Base-by-base conservation (phyloP, 2,113 vertebrate species). In the Ochotona curzoniae region DNA sequence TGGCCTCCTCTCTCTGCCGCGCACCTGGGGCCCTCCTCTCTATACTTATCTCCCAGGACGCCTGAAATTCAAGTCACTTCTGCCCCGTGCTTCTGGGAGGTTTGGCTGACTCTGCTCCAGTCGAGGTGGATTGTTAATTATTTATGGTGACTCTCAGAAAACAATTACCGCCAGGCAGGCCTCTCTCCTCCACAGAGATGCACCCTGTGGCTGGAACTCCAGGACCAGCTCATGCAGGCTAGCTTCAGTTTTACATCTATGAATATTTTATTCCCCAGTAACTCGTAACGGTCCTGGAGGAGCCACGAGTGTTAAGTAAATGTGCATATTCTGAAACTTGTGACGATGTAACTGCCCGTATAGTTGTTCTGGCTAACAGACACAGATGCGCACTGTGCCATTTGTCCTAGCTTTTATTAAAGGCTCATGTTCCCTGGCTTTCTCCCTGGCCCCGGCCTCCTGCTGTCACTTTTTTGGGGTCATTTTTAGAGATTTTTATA, bases 41-140 rank as follows among this genome's bases (percentile, higher is more conserved):
- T 35, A 15, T 12, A 3, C 25, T 94, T 28, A 21, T 35, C 44
- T 44, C 64, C 83, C 23, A 66, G 66, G 90, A 90, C 7, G 71
- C 93, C 64, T 32, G 26, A 67, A 82, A 80, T 67, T 18, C 18
- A 71, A 93, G 61, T 44, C 83, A 60, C 18, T 87, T 79, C 89
- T 81, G 28, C 26, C 26, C 26, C 89, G 64, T 61, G n/a, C 51
- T 70, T 87, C 78, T 63, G 44, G 90, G 60, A 82, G 66, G 76
- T 54, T 30, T 73, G 61, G 75, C 63, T 69, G 83, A 88, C 89
- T 95, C 85, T 90, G 83, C 79, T 86, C n/a, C 90, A 26, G 21
- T 44, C 6, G 38, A 92, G 57, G 66, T 54, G 75, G 86, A 61
- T 87, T 93, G 96, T 97, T 67, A 97, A 98, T 97, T 98, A 98